Conservation (phyloP, 2,797 vertebrate species). For the Gobionotothen gibberifrons region DNA sequence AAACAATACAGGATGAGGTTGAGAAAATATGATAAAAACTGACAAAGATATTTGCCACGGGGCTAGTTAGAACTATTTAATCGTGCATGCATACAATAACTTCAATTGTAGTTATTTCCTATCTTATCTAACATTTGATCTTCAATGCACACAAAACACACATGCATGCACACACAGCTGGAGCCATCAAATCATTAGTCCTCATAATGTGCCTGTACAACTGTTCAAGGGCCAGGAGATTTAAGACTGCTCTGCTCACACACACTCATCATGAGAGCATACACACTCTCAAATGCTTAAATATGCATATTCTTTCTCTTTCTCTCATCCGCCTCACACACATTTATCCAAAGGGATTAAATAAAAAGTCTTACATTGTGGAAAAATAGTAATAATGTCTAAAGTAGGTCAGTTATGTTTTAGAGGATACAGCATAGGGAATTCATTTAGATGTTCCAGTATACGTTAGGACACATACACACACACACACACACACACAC, state of each 20-base stretch:
- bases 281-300: constrained; percentile 25
- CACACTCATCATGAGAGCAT: constrained; percentile 15
- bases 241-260: constrained; percentile 48
- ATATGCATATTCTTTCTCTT: not conserved
- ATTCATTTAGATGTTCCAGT: constrained; percentile 72
- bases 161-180: constrained; percentile 39
- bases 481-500: constrained; percentile 32
- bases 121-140: constrained; percentile 4
- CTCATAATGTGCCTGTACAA: constrained; percentile 44
- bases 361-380: constrained; percentile 38
- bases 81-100: constrained; percentile 4
- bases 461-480: constrained; percentile 59
- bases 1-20: too few species aligned
- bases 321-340: constrained; percentile 26
- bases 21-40: too few species aligned
- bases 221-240: constrained; percentile 45
- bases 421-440: constrained; percentile 73
- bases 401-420: constrained; percentile 80
- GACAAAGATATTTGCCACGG: too few species aligned
- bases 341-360: constrained; percentile 49
- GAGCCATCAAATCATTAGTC: constrained; percentile 49
- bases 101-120: constrained; percentile 20
- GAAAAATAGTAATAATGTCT: constrained; percentile 62
- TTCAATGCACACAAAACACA: constrained; percentile 32
- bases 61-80: too few species aligned